Evolutionary conservation across 2,888 invertebrate genomes (phyloP).

Genomic region (Catocala sponsa): DNA sequence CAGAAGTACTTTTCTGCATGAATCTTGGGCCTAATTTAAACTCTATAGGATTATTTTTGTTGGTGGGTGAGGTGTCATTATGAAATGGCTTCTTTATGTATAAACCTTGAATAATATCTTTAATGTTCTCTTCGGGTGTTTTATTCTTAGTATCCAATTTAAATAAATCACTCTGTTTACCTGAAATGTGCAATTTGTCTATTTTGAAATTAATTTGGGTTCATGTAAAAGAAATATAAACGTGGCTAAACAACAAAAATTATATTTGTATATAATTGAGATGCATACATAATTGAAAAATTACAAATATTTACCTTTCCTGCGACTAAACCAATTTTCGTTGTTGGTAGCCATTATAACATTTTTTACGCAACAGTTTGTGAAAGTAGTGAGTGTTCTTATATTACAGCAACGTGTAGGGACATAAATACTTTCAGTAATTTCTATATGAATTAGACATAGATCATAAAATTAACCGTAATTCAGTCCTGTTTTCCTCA

Average conservation of each 20-base stretch:
- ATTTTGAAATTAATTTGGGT: constrained; percentile 16
- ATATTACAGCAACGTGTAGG: constrained; percentile 37
- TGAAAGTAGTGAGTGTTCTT: constrained; percentile 33
- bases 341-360: constrained; percentile 80
- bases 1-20: constrained; percentile 90
- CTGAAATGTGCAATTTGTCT: constrained; percentile 67
- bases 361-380: constrained; percentile 63
- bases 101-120: constrained; percentile 89
- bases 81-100: constrained; percentile 80
- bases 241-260: constrained; percentile 1
- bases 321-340: constrained; percentile 84
- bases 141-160: constrained; percentile 89
- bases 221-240: constrained; percentile 7
- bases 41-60: constrained; percentile 70
- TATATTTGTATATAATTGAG: background rate
- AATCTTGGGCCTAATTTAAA: constrained; percentile 88
- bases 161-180: constrained; percentile 89
- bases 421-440: constrained; percentile 53
- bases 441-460: constrained; percentile 49
- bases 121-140: constrained; percentile 89
- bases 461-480: constrained; percentile 60
- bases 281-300: constrained; percentile 31
- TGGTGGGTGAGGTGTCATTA: constrained; percentile 79
- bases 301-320: constrained; percentile 78
- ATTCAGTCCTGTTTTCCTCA: constrained; percentile 70